Base-by-base conservation (phyloP, 2,797 vertebrate species). In the Girardinus metallicus region DNA sequence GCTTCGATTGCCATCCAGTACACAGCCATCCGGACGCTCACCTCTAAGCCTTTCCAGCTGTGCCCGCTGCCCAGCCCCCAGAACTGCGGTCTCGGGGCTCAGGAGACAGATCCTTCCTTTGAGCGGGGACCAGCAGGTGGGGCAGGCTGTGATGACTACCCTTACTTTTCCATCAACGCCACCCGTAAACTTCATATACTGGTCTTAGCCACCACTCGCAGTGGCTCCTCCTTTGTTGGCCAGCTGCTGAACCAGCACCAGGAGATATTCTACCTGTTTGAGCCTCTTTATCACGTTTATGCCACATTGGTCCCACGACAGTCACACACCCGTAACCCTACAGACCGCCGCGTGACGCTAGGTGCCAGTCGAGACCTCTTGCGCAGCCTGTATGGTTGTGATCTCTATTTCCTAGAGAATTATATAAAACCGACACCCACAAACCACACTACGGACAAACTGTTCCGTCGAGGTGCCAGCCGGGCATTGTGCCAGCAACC, bases 221-320 rank as follows among this genome's bases (percentile, higher is more conserved):
- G 97, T 0, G 98, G 98, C 84, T 99, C 98, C 31, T 98, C 98
- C 0, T 99, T 99, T 13, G 96, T 98, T 0, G 98, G 97, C 79
- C 98, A 99, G 94, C 96, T 99, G 83, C 97, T 99, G 89, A 99
- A 99, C 94, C 98, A 99, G 92, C 97, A 99, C 91, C 96, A 97
- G 11, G 96, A 98, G 82, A 96, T 99, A 72, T 99, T 99, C 94
- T 99, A 99, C 95, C 95, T 99, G 93, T 99, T 98, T 1, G 98
- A 99, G 94, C 98, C 98, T 39, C 97, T 99, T 43, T 98, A 98
- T 88, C 98, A 99, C 0, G 97, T 99, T n/a, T 97, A 98, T 93
- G 96, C 96, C 79, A 96, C 97, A 0, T 94, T 99, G 81, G 97
- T 98, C 60, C 97, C 98, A 1, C 96, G 97, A 44, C 94, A 97